Percentiles rank a stretch among this genome's conserved stretches.
These are phyloP conservation scores for Alectoris magna DNA, from an alignment of 2,797 vertebrate species.

Conservation along the genomic window DNA sequence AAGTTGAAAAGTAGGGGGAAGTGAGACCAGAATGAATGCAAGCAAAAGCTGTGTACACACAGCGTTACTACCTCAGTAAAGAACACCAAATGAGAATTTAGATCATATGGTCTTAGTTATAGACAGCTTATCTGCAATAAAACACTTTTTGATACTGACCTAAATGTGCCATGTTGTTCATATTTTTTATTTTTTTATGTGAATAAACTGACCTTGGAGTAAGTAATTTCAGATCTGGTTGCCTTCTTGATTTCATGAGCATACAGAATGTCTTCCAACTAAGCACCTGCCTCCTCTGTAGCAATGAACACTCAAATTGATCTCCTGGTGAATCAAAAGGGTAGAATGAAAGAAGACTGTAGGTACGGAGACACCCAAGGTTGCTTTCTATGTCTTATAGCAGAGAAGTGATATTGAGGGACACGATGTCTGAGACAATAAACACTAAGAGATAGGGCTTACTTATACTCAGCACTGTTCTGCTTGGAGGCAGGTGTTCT, in stretches of 20 bases:
- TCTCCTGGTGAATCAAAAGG: neutral
- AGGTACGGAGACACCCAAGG: neutral
- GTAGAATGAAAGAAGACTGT: neutral
- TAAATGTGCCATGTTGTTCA: fast-evolving
- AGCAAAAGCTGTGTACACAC: neutral
- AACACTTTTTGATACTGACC: neutral
- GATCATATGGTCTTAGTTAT: neutral
- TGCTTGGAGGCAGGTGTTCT: slow-evolving; percentile 37
- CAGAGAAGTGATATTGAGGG: neutral
- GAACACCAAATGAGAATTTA: neutral
- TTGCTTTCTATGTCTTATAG: neutral
- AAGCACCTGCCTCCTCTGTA: neutral
- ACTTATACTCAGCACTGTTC: neutral
- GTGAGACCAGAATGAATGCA: neutral
- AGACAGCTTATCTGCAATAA: neutral
- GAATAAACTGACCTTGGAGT: neutral
- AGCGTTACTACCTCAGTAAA: neutral
- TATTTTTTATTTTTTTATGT: neutral
- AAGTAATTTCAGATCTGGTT: neutral
- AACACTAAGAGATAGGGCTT: neutral
- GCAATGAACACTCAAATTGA: fast-evolving
- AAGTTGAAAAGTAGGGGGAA: neutral
- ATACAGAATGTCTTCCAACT: neutral
- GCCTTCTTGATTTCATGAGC: neutral
- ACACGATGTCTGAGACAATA: neutral